Base-by-base conservation (phyloP, 2,888 invertebrate species). In the Nemotelus nigrinus region DNA sequence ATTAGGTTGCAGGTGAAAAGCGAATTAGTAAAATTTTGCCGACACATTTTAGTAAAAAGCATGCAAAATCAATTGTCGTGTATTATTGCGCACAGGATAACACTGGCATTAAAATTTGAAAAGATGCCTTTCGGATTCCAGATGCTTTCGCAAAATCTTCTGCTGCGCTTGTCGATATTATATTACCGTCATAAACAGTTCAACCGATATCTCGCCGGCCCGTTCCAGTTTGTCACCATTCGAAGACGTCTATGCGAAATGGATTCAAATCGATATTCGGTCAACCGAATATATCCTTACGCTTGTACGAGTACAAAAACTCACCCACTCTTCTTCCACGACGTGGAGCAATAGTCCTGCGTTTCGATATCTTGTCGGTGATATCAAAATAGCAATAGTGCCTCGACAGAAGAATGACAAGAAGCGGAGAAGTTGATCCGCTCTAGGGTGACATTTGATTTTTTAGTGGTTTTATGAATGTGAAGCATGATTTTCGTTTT, bases 401-500 rank as follows among this genome's bases (percentile, higher is more conserved):
- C 50, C 39, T 5, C 41, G 48, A 75, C 8, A 57, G 57, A 25
- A 10, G 50, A 74, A 45, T 60, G 47, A 41, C 48, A 75, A 75
- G 25, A 63, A 75, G 63, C 64, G 63, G 53, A 64, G 64, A 75
- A 48, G 75, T 75, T 48, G 63, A 74, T 58, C 41, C 60, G 57
- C 43, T 48, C 67, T 75, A 72, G 76, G 77, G 79, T 79, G 79
- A 79, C 78, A 78, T 79, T 79, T 78, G 78, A 79, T 72, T 79
- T 75, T 79, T 79, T 76, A 76, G 79, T 78, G 78, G 78, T 79
- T 78, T 79, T 79, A 78, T 78, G 78, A 77, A 78, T 79, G 78
- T 74, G 64, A 47, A 77, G 79, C 79, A 79, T 79, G 79, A 79
- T 63, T 79, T 79, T 79, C 79, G 75, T 79, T 79, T 79, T 79